A percentile compares a stretch with the other conserved stretches of the same genome.
These are phyloP conservation scores for Dryocosmus kuriphilus DNA, from an alignment of 2,888 invertebrate species.

Conservation along the genomic window DNA sequence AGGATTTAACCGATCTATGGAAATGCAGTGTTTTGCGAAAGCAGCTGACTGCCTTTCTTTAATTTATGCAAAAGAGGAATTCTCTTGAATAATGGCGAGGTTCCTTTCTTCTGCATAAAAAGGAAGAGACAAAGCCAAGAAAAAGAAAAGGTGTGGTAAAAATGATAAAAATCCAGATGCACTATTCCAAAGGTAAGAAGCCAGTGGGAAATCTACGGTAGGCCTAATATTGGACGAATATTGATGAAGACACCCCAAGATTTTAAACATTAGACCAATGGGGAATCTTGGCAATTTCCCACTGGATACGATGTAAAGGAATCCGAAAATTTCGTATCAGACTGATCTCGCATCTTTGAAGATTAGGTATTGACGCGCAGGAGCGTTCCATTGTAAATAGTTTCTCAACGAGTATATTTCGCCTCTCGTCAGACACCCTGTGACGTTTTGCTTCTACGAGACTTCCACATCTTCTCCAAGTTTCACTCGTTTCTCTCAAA, in stretches of 20 bases:
- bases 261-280: too few relatives aligned
- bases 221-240: neutral
- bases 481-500: constrained; percentile 24
- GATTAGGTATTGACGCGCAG: constrained; percentile 1
- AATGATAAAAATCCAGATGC: too few relatives aligned
- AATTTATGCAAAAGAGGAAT: constrained; percentile 4
- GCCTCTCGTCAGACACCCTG: neutral
- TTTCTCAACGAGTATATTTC: constrained; percentile 22
- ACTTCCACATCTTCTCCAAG: constrained; percentile 23
- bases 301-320: neutral
- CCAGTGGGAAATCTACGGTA: neutral
- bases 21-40: constrained; percentile 19
- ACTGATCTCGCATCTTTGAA: constrained; percentile 5
- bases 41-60: neutral
- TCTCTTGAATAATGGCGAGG: neutral
- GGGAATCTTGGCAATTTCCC: too few relatives aligned
- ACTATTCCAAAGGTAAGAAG: too few relatives aligned
- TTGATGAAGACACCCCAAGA: too few relatives aligned
- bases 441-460: constrained; percentile 15
- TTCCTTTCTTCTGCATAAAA: neutral
- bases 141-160: neutral
- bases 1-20: neutral
- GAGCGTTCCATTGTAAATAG: constrained; percentile 20
- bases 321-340: neutral
- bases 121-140: neutral